Base-by-base conservation (phyloP, 1,140 invertebrate genomes). In the Platyura marginata region DNA sequence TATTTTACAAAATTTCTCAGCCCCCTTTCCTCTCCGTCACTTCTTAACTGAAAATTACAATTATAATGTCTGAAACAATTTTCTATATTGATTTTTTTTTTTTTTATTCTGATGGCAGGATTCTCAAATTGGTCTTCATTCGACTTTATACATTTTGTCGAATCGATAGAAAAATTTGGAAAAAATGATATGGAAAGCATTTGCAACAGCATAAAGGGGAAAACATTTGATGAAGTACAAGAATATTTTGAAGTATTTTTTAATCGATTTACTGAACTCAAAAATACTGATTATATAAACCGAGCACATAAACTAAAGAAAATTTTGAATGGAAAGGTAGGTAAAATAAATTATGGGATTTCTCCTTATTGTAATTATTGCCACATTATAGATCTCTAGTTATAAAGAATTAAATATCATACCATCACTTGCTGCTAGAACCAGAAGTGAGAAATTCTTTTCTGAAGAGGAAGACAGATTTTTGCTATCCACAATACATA, bases 131-230 rank as follows among this genome's bases (percentile, higher is more conserved):
- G 90, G 90, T 90, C 83, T 0, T 90, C 92, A 58, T 67, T 89
- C 25, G 95, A 99, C 57, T 99, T 98, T 61, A 95, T 95, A 63
- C 94, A 98, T 59, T 99, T 99, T 52, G 94, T 99, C 37, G 97
- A 84, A 63, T 84, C 93, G 0, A 97, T 96, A 64, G 96, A 99
- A 57, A 98, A 98, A 55, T 98, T 93, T 67, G 96, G 96, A 0
- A 70, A 95, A 41, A 90, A 97, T 60, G 94, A 99, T 57, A 86
- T 98, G 39, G 93, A 98, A 48, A 93, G 84, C 54, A 98, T 99
- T 54, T 87, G 90, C 1, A 89, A 90, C 57, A 94, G 98, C 59
- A 90, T 98, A 3, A 93, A 98, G 67, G 92, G 83, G 2, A 99
- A 98, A 65, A 90, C 87, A 1, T 87, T 89, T 0, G 92, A 98